Base-by-base conservation (phyloP, 2,113 vertebrate genomes). In the Geococcyx californianus region DNA sequence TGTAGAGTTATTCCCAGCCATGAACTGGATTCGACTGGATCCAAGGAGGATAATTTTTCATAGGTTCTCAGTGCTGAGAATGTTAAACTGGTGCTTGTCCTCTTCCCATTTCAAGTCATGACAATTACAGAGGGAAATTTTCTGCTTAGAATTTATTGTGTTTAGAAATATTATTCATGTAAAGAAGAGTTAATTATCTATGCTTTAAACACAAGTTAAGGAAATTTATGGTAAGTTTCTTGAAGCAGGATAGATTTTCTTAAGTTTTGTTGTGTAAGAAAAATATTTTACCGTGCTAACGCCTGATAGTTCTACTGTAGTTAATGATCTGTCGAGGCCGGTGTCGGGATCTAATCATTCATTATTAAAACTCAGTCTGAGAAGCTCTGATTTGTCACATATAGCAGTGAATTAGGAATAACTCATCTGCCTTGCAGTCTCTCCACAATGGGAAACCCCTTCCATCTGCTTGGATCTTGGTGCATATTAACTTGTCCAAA, bases 141-240 rank as follows among this genome's bases (percentile, higher is more conserved):
- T 95, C 79, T 70, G 59, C 86, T 95, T 81, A 69, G 69, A 96
- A 95, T 97, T 96, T 97, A 97, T 95, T 91, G 84, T 84, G 47
- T 84, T 82, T 91, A 79, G 82, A 93, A 96, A 75, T 74, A 66
- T 80, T 96, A 88, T 90, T 95, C 62, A 12, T 85, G 26, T 93
- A 87, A 95, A 94, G 72, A 83, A 95, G 97, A 97, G 88, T 95
- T 97, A 92, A 96, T 97, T 97, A 96, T 87, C 95, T 96, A 12
- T 96, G 70, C 68, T 90, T 97, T 96, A 95, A 95, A 83, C 95
- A 47, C 26, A 84, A 95, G 86, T 86, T 87, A 33, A 91, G 91
- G 92, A 87, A 96, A 96, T 96, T 93, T 79, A 96, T 85, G 84
- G 33, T 80, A 84, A 59, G 13, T 81, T 84, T 85, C 49, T 96